These are phyloP conservation scores for Eulemur rufifrons DNA, from an alignment of 2,113 vertebrate species.

Conservation along the genomic window DNA sequence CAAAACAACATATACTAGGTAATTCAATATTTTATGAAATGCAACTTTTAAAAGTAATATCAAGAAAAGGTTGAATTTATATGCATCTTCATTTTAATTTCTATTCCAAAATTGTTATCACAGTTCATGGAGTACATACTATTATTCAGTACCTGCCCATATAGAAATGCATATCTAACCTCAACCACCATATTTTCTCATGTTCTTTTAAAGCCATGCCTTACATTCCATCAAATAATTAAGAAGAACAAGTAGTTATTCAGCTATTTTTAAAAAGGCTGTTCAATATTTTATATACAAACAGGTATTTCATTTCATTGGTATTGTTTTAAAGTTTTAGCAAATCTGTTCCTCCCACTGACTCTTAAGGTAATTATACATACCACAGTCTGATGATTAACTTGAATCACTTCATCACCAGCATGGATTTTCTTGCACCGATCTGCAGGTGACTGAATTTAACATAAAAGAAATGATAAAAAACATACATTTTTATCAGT, in stretches of 20 bases:
- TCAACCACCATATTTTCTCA: background rate
- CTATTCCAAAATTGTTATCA: conserved; percentile 26
- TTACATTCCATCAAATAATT: conserved; percentile 47
- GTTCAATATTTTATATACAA: conserved; percentile 4
- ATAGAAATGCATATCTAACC: conserved; percentile 26
- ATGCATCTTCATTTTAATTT: conserved; percentile 23
- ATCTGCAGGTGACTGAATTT: conserved; percentile 94
- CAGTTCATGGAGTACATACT: background rate
- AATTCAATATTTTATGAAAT: conserved; percentile 36
- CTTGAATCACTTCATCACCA: conserved; percentile 94
- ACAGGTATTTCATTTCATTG: conserved; percentile 13
- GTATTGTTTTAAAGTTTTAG: conserved; percentile 48
- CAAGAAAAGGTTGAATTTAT: conserved; percentile 20
- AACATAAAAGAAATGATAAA: conserved; percentile 87
- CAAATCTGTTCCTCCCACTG: conserved; percentile 78
- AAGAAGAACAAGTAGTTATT: conserved; percentile 25
- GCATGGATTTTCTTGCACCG: conserved; percentile 98
- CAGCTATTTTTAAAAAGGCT: background rate
- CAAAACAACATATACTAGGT: conserved; percentile 6
- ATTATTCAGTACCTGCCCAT: background rate
- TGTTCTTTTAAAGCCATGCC: background rate
- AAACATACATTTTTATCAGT: conserved; percentile 80
- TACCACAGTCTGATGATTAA: conserved; percentile 93
- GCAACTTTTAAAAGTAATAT: background rate
- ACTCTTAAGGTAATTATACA: conserved; percentile 88